A percentile compares a stretch with the other conserved stretches of the same genome.
Conservation (phyloP, 1,140 invertebrate genomes). For the Nasonia vitripennis region DNA sequence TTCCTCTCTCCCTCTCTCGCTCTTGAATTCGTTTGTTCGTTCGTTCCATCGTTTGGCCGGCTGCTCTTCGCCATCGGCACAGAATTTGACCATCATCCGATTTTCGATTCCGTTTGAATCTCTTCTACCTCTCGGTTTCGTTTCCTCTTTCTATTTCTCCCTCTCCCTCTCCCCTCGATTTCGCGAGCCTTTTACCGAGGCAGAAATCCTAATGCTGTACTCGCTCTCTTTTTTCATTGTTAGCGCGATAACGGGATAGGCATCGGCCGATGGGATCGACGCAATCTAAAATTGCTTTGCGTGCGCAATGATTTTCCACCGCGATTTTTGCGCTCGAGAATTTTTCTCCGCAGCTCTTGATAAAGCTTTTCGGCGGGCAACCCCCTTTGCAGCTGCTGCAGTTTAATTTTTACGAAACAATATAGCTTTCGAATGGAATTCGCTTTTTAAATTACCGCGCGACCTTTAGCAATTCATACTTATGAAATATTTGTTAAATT, state of each 20-base stretch:
- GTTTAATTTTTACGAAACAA: no score
- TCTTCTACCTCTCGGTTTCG: slow-evolving; percentile 2
- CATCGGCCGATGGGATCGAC: neutral
- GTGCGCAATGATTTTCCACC: neutral
- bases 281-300: neutral
- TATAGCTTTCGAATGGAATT: no score
- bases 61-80: neutral
- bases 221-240: neutral
- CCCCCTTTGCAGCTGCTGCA: neutral
- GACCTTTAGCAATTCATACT: no score
- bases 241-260: neutral
- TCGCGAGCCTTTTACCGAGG: neutral
- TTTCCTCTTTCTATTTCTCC: neutral
- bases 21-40: slow-evolving; percentile 1
- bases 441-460: no score
- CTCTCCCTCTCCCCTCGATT: neutral
- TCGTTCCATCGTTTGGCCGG: neutral
- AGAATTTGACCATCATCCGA: slow-evolving; percentile 45
- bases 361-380: neutral
- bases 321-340: neutral
- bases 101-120: slow-evolving; percentile 58
- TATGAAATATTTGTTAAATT: no score
- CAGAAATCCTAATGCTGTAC: neutral
- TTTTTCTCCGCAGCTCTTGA: neutral
- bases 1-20: neutral